Conservation (phyloP, 2,888 invertebrate species). For the Drosophila bunnanda region DNA sequence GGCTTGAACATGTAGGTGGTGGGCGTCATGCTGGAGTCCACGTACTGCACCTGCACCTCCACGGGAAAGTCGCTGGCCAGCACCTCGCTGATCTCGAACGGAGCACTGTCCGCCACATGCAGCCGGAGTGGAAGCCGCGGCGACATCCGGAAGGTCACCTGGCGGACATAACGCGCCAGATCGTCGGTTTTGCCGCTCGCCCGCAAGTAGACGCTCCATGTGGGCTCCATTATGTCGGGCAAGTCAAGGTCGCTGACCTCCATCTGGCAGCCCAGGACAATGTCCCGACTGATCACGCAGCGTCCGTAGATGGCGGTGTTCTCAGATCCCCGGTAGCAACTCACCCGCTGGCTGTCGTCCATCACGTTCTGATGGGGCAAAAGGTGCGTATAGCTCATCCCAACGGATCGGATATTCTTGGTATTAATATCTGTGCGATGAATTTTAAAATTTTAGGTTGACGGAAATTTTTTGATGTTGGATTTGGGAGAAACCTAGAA, state of each 20-base stretch:
- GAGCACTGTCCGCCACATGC: slow-evolving; percentile 42
- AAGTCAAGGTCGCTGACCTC: slow-evolving; percentile 56
- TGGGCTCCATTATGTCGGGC: slow-evolving; percentile 58
- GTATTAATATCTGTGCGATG: neutral
- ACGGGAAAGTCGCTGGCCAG: slow-evolving; percentile 49
- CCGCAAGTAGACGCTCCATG: slow-evolving; percentile 65
- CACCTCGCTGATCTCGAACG: slow-evolving; percentile 53
- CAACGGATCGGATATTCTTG: neutral
- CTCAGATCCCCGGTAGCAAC: slow-evolving; percentile 28
- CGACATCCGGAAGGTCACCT: slow-evolving; percentile 54
- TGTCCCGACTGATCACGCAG: slow-evolving; percentile 52
- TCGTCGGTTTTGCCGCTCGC: slow-evolving; percentile 27
- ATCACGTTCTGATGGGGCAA: slow-evolving; percentile 35
- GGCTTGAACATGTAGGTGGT: slow-evolving; percentile 63
- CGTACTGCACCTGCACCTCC: slow-evolving; percentile 45
- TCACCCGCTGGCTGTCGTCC: slow-evolving; percentile 37
- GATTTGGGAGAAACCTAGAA: neutral
- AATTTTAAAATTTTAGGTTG: neutral
- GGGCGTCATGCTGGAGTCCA: slow-evolving; percentile 56
- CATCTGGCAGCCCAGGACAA: slow-evolving; percentile 59
- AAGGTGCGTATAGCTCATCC: slow-evolving; percentile 34
- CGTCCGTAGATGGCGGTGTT: slow-evolving; percentile 25
- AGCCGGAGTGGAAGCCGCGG: slow-evolving; percentile 58
- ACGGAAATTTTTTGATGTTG: neutral
- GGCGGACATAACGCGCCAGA: slow-evolving; percentile 55